Evolutionary conservation across 2,797 vertebrate species (phyloP), one percentile per base, ranked within the genome.

Genomic region (Allobates femoralis): DNA sequence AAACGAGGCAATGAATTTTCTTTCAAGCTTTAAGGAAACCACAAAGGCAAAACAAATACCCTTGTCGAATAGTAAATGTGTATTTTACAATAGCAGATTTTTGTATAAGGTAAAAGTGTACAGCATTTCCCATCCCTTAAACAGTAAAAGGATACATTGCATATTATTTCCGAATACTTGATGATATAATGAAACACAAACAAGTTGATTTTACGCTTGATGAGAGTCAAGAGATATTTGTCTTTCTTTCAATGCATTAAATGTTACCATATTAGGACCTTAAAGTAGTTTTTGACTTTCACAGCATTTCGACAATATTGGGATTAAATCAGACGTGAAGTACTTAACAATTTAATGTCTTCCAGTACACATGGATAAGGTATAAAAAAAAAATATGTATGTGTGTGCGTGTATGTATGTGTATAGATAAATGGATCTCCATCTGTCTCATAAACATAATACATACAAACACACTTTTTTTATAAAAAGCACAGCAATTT

Each of bases 181-280:
- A 58, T 82, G 14, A 56, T 58, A 82, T 50, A 12, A 56, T 82
- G 56, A 34, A 82, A 82, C 71, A 82, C 50, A 82, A 56, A 55
- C 64, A 34, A 53, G 21, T 56, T 86, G 55, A 34, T 62, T 23
- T 76, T 86, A 18, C n/a, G n/a, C 21, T 86, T 18, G 15, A 37
- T 51, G 46, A 75, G 50, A 53, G 73, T 30, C 18, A 16, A 18
- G n/a, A 80, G n/a, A 1, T 80, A 62, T 85, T 79, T 80, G 4
- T 64, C 3, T 28, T 71, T 66, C n/a, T 73, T 30, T 62, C 50
- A 80, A 56, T 26, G 28, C 66, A 58, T 62, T 60, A 60, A 11
- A 75, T 86, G 34, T 58, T 64, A 64, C 85, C 79, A 86, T 86
- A 53, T 80, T 74, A 51, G 77, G 84, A 50, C 58, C 3, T 37